A percentile compares a stretch with the other conserved stretches of the same genome.
Evolutionary conservation across 1,140 invertebrate genomes (phyloP).

Genomic region (Araneus ventricosus): DNA sequence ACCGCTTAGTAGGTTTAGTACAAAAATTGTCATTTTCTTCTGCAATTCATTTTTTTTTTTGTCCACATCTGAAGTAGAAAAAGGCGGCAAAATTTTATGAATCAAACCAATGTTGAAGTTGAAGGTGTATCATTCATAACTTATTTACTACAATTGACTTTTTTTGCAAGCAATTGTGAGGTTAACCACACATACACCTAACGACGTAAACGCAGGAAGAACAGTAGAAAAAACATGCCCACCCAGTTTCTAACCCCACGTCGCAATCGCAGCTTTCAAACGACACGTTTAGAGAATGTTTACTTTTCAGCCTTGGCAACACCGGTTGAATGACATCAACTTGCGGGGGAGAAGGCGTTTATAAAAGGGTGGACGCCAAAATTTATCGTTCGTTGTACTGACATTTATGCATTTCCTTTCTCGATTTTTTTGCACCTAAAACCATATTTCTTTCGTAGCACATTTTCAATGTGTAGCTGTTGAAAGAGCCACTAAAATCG

Average conservation of each 20-base stretch:
- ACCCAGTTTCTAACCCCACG: not conserved
- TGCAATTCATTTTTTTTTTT: no score
- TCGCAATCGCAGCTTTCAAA: not conserved
- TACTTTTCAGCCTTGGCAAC: conserved; percentile 25
- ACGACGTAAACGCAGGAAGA: not conserved
- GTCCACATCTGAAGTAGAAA: no score
- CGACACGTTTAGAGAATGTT: not conserved
- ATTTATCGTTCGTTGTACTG: not conserved
- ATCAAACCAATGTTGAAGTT: no score
- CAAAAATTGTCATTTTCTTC: no score
- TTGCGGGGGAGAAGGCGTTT: not conserved
- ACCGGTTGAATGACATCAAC: conserved; percentile 22
- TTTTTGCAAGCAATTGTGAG: not conserved
- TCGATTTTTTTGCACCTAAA: not conserved
- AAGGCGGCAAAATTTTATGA: no score
- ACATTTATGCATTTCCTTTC: not conserved
- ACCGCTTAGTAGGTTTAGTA: no score
- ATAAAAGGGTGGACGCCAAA: not conserved
- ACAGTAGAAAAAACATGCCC: not conserved
- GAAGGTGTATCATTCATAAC: no score
- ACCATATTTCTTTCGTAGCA: not conserved
- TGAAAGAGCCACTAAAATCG: conserved; percentile 7
- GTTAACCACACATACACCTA: not conserved
- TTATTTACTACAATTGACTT: not conserved
- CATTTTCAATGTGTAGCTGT: not conserved